Percentiles rank a stretch among this genome's conserved stretches.
Evolutionary conservation across 2,113 vertebrate species (phyloP).

Genomic region (Macroglossus sobrinus): DNA sequence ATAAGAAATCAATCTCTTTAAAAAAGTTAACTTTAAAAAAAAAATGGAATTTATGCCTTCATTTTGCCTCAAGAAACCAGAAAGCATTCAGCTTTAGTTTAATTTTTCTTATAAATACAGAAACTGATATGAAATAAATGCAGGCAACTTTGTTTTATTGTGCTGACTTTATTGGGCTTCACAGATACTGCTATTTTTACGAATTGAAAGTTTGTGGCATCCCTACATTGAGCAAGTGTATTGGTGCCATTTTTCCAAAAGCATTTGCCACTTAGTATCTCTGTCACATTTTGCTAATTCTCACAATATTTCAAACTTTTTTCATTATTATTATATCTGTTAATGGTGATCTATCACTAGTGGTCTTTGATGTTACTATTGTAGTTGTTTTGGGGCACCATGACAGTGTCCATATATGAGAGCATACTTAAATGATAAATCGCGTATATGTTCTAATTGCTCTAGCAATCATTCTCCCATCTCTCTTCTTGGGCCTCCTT

Average conservation of each 20-base stretch:
- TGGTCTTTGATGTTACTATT: background rate
- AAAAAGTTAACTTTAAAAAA: background rate
- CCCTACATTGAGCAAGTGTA: background rate
- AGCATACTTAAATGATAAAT: background rate
- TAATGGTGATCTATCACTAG: background rate
- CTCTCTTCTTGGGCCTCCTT: background rate
- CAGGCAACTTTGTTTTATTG: background rate
- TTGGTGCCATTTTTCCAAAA: background rate
- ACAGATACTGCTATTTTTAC: background rate
- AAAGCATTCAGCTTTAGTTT: background rate
- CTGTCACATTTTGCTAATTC: background rate
- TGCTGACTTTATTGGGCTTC: background rate
- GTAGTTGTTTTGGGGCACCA: background rate
- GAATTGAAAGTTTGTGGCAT: background rate
- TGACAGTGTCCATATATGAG: background rate
- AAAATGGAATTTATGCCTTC: background rate
- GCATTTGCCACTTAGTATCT: background rate
- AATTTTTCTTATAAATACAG: background rate
- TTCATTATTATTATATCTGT: background rate
- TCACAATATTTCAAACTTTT: background rate
- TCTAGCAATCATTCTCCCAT: background rate
- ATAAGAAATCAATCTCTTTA: background rate
- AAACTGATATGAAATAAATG: background rate
- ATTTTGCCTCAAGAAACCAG: constrained; percentile 7
- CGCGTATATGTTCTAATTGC: background rate